These are phyloP conservation scores for Galeruca laticollis DNA, from an alignment of 2,888 invertebrate species.

Conservation along the genomic window DNA sequence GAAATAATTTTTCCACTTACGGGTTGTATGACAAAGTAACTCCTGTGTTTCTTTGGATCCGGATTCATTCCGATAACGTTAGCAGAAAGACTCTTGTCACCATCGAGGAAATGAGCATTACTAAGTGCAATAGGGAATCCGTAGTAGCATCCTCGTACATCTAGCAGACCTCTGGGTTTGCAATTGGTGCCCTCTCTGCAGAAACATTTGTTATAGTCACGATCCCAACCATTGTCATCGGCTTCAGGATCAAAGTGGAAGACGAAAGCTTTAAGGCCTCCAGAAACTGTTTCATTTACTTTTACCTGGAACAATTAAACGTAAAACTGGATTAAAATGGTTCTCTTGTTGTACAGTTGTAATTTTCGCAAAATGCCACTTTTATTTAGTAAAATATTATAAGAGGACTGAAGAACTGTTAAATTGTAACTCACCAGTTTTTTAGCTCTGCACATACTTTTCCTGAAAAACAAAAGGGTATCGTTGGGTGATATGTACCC, in stretches of 20 bases:
- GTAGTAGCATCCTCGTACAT: constrained; percentile 89
- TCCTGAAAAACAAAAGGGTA: constrained; percentile 81
- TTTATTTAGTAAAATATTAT: too few species aligned
- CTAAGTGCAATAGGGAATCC: constrained; percentile 91
- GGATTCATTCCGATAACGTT: constrained; percentile 77
- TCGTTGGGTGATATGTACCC: constrained; percentile 79
- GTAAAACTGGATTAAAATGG: too few species aligned
- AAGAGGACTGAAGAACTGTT: too few species aligned
- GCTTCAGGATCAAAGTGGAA: constrained; percentile 83
- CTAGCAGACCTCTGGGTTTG: constrained; percentile 80
- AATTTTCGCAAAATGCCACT: too few species aligned
- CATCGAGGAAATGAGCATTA: constrained; percentile 87
- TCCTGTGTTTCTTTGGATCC: constrained; percentile 73
- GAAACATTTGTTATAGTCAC: constrained; percentile 85
- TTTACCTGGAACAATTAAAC: constrained; percentile 68
- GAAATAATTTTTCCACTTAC: constrained; percentile 65
- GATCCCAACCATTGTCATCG: constrained; percentile 80
- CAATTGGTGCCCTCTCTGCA: constrained; percentile 76
- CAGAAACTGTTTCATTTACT: constrained; percentile 71
- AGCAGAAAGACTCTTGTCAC: constrained; percentile 74
- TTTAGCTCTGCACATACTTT: constrained; percentile 87
- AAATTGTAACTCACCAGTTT: constrained; percentile 73
- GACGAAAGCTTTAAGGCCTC: constrained; percentile 76
- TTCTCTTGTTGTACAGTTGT: too few species aligned
- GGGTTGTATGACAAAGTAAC: constrained; percentile 84